These are phyloP conservation scores for Danionella dracula DNA, from an alignment of 2,797 vertebrate species.

Conservation along the genomic window DNA sequence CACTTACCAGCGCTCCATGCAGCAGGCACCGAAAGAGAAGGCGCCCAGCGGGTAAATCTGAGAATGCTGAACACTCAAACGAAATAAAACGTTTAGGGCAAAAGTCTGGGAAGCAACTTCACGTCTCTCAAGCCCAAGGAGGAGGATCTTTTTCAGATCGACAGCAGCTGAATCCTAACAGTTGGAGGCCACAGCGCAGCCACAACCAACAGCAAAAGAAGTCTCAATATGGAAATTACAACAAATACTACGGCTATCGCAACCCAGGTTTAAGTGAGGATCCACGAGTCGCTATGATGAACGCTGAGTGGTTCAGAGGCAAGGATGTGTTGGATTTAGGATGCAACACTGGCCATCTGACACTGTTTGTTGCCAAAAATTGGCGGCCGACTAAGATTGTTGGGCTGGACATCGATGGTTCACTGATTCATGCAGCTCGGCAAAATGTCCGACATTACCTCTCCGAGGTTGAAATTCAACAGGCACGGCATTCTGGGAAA, in stretches of 20 bases:
- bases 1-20: slow-evolving; percentile 49
- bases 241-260: slow-evolving; percentile 91
- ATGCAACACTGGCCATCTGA: slow-evolving; percentile 89
- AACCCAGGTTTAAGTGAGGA: slow-evolving; percentile 83
- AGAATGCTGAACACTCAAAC: slow-evolving; percentile 50
- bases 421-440: slow-evolving; percentile 78
- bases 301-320: slow-evolving; percentile 83
- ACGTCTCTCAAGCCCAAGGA: slow-evolving; percentile 58
- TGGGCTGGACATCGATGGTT: slow-evolving; percentile 83
- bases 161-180: slow-evolving; percentile 48
- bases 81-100: slow-evolving; percentile 40
- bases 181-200: slow-evolving; percentile 33
- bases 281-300: slow-evolving; percentile 69
- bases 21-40: slow-evolving; percentile 71
- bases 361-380: slow-evolving; percentile 82
- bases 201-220: slow-evolving; percentile 59
- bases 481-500: slow-evolving; percentile 53
- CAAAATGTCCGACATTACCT: slow-evolving; percentile 91
- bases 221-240: slow-evolving; percentile 92
- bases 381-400: slow-evolving; percentile 76
- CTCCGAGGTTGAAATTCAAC: slow-evolving; percentile 71
- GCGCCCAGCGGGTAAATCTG: slow-evolving; percentile 73
- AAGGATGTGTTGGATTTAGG: slow-evolving; percentile 85
- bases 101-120: slow-evolving; percentile 33
- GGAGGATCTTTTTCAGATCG: slow-evolving; percentile 32